These are phyloP conservation scores for Sipha maydis DNA, from an alignment of 2,888 invertebrate genomes.

Conservation along the genomic window DNA sequence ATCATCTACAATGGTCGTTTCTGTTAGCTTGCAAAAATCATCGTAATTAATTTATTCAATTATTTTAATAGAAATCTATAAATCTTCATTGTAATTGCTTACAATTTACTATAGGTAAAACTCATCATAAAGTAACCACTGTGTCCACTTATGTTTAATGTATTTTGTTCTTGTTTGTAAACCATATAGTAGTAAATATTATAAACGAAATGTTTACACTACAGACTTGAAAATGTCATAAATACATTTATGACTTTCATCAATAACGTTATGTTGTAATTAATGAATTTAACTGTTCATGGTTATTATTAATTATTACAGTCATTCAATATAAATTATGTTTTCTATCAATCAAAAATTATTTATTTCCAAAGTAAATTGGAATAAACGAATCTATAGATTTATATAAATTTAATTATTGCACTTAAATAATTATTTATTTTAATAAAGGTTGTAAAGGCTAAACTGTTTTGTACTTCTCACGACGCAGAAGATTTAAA, in stretches of 20 bases:
- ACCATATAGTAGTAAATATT: neutral
- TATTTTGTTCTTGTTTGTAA: neutral
- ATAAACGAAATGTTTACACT: neutral
- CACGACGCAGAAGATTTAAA: neutral
- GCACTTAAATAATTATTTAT: too few species aligned
- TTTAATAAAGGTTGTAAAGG: too few species aligned
- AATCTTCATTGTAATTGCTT: slow-evolving; percentile 7
- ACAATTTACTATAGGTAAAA: slow-evolving; percentile 19
- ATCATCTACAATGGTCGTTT: neutral
- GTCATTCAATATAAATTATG: neutral
- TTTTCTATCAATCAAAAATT: too few species aligned
- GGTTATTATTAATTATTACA: neutral
- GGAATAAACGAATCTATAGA: too few species aligned
- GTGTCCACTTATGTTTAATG: slow-evolving; percentile 4
- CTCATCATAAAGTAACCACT: slow-evolving; percentile 20
- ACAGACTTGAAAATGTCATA: neutral
- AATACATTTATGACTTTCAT: neutral
- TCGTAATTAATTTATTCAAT: slow-evolving; percentile 6
- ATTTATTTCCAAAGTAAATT: too few species aligned
- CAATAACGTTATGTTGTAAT: neutral
- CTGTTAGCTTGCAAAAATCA: neutral
- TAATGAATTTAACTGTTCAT: neutral
- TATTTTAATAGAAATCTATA: neutral
- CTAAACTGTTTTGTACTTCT: too few species aligned
- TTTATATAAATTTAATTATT: too few species aligned